Conservation (phyloP, 2,797 vertebrate species). For the Melanotaenia pygmaea region DNA sequence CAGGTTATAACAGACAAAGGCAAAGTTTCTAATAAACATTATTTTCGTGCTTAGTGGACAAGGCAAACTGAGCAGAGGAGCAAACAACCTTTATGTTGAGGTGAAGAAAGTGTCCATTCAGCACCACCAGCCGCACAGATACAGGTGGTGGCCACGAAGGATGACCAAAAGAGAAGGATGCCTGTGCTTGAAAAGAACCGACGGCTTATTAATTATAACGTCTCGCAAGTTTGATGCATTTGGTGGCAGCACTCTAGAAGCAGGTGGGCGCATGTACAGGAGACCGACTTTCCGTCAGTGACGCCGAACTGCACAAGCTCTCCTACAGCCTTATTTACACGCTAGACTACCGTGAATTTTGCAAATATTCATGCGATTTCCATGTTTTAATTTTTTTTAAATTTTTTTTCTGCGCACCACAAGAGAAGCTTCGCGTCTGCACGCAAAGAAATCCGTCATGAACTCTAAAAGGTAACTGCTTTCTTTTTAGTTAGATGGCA, state of each 20-base stretch:
- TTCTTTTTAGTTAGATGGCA: constrained; percentile 20
- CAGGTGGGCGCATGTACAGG: constrained; percentile 42
- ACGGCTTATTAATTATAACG: not conserved
- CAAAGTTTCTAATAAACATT: too few species aligned
- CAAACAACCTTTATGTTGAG: constrained; percentile 8
- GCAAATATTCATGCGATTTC: not conserved
- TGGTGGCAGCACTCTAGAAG: constrained; percentile 44
- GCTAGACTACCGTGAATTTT: constrained; percentile 11
- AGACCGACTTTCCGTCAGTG: constrained; percentile 55
- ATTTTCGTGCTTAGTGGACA: too few species aligned
- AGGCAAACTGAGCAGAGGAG: too few species aligned
- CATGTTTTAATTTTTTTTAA: not conserved
- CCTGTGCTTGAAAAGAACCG: not conserved
- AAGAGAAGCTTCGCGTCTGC: constrained; percentile 38
- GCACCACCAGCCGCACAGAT: constrained; percentile 12
- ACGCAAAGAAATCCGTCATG: constrained; percentile 50
- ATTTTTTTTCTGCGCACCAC: not conserved
- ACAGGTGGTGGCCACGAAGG: not conserved
- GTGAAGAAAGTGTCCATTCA: constrained; percentile 50
- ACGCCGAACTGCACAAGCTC: constrained; percentile 71
- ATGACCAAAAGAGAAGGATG: not conserved
- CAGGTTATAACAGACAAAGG: too few species aligned
- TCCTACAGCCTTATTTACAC: constrained; percentile 38
- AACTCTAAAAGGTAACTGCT: constrained; percentile 65
- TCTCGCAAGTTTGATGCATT: constrained; percentile 35